phyloP scores from a whole-genome alignment of 2,113 vertebrate genomes.

The Rhinoptilus africanus region DNA sequence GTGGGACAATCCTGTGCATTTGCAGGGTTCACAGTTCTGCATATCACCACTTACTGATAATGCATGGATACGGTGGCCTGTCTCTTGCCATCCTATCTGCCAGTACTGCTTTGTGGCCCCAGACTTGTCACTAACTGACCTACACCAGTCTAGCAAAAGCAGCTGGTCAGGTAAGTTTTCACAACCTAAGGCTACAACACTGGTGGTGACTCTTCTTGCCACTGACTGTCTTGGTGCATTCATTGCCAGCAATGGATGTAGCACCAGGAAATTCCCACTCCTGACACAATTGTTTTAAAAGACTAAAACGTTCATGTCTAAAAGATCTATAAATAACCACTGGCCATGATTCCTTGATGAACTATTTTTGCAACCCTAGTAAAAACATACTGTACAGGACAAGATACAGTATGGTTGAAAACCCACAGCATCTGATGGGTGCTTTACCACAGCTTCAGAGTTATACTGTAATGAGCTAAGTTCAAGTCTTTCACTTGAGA shows the following conservation, averaged over 20 bases:
- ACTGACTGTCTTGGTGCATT: slow-evolving; percentile 53
- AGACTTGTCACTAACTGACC: background rate
- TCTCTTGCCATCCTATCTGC: background rate
- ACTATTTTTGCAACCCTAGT: slow-evolving; percentile 64
- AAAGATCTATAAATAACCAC: slow-evolving; percentile 71
- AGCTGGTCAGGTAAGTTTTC: background rate
- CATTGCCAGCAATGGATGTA: slow-evolving; percentile 74
- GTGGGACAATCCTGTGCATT: slow-evolving; percentile 30
- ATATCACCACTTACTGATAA: background rate
- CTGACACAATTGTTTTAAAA: background rate
- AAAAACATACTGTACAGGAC: slow-evolving; percentile 62
- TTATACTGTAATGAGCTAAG: slow-evolving; percentile 74
- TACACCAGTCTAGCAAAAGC: background rate
- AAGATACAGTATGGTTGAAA: slow-evolving; percentile 56
- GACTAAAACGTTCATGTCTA: slow-evolving; percentile 25
- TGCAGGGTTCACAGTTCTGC: background rate
- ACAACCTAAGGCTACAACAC: background rate
- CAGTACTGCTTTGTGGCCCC: slow-evolving; percentile 18
- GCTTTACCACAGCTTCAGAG: slow-evolving; percentile 75
- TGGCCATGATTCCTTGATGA: slow-evolving; percentile 68
- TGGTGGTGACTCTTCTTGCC: slow-evolving; percentile 45
- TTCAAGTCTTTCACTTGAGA: slow-evolving; percentile 86
- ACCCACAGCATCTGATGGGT: slow-evolving; percentile 68
- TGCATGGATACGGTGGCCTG: background rate
- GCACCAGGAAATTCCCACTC: slow-evolving; percentile 53